These are phyloP conservation scores for Lepisosteus oculatus DNA, from an alignment of 2,113 vertebrate species.

Conservation along the genomic window DNA sequence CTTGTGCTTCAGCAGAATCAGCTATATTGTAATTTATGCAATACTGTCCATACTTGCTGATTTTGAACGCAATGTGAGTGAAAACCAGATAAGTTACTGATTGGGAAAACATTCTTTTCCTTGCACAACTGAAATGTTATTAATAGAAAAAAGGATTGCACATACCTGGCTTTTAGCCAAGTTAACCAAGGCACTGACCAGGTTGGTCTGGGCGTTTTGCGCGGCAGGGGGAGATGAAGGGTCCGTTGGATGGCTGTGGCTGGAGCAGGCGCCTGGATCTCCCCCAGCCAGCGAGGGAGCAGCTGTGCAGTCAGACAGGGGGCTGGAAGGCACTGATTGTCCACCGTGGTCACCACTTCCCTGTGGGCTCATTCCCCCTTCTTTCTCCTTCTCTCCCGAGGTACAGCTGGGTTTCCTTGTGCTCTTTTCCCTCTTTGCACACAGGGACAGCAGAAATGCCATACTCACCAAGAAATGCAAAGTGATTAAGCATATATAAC, in stretches of 20 bases:
- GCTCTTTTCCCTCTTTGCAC: constrained; percentile 24
- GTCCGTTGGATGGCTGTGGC: neutral
- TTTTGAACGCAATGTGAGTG: too few species aligned
- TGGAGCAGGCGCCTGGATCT: neutral
- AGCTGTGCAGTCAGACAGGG: neutral
- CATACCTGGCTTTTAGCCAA: constrained; percentile 27
- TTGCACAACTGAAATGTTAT: too few species aligned
- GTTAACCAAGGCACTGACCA: constrained; percentile 26
- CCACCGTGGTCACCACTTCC: constrained; percentile 3
- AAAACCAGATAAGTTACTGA: too few species aligned
- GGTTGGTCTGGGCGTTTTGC: constrained; percentile 1
- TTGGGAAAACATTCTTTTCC: too few species aligned
- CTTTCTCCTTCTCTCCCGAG: constrained; percentile 16
- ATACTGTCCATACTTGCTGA: too few species aligned
- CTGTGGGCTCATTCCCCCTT: neutral
- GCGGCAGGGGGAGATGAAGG: neutral
- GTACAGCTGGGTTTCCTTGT: constrained; percentile 20
- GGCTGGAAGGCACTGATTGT: constrained; percentile 8
- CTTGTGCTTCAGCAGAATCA: too few species aligned
- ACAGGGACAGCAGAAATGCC: neutral
- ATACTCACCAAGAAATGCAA: neutral
- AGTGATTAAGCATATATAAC: too few species aligned
- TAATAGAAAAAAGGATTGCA: neutral
- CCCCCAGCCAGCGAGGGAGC: neutral
- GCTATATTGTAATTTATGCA: too few species aligned